Percentiles rank a stretch among this genome's conserved stretches.
phyloP scores from a whole-genome alignment of 2,113 vertebrate genomes.

The Puma concolor region DNA sequence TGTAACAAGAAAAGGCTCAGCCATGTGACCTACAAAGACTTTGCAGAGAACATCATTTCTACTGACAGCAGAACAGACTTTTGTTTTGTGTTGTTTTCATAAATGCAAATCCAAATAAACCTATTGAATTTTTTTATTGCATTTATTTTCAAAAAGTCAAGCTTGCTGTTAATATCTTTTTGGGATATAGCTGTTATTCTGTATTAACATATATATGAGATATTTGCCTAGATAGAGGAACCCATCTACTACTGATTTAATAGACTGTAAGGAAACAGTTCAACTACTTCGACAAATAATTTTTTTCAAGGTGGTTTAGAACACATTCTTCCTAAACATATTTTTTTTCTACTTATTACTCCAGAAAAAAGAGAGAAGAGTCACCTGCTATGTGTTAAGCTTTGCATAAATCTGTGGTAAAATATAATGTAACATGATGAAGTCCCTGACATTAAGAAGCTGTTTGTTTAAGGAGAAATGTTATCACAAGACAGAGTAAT shows the following conservation, averaged over 20 bases:
- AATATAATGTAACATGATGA: not conserved
- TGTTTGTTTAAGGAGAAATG: not conserved
- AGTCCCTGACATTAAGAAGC: not conserved
- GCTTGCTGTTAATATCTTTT: constrained; percentile 11
- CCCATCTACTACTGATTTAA: not conserved
- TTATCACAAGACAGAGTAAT: not conserved
- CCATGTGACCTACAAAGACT: not conserved
- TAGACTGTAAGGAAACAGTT: not conserved
- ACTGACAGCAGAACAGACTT: constrained; percentile 53
- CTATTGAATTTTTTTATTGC: constrained; percentile 78
- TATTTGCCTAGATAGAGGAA: not conserved
- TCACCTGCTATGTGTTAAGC: not conserved
- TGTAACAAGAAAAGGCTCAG: constrained; percentile 56
- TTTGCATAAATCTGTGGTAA: not conserved
- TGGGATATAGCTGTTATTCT: not conserved
- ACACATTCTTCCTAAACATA: not conserved
- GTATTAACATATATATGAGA: constrained; percentile 40
- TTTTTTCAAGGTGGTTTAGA: not conserved
- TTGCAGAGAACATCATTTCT: constrained; percentile 71
- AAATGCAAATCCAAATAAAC: constrained; percentile 63
- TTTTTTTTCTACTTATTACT: not conserved
- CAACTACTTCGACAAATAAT: not conserved
- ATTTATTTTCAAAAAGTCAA: constrained; percentile 70
- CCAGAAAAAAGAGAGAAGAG: not conserved
- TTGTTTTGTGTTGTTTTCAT: constrained; percentile 58